Evolutionary conservation across 1,140 invertebrate species (phyloP), one percentile per base, ranked within the genome.

Genomic region (Apolygus lucorum): DNA sequence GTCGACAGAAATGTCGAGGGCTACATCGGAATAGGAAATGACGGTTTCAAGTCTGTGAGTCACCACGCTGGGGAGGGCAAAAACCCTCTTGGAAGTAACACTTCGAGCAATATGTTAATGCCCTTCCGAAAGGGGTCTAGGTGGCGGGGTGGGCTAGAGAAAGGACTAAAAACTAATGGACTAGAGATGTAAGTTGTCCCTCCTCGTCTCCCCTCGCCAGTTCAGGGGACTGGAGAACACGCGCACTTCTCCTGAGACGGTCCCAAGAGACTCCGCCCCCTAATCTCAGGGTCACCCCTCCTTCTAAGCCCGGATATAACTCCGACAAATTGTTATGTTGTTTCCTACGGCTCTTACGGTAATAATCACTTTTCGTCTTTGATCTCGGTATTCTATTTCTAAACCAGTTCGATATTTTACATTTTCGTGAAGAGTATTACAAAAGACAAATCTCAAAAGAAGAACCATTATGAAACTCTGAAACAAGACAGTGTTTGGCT

Each of bases 281-380:
- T 59, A 59, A 59, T 59, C 54, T 59, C 8, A 59, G 54, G 54
- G 54, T 59, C 54, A 59, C 54, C 54, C 11, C 13, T 21, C 54
- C 54, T 22, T 4, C 11, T 8, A 8, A 8, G 4, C 11, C 54
- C 54, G 54, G 54, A 59, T 59, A 59, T 59, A 59, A 59, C 54
- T 59, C 22, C 54, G 8, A 59, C 54, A 59, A 59, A 59, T 59
- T 59, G 54, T 22, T 59, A 59, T 59, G 54, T 49, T 59, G 54
- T 59, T 59, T 59, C 54, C 54, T 59, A 11, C 22, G 22, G 8
- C 54, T 21, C 22, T 22, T 11, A 22, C 11, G 4, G 13, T 59
- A 14, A 59, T 59, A 59, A 59, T 59, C 54, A 59, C 54, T 59
- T 59, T 59, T 59, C 54, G 4, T 22, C 22, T 59, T 59, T 59